These are phyloP conservation scores for Tenthredo distinguenda DNA, from an alignment of 2,888 invertebrate genomes.

Conservation along the genomic window DNA sequence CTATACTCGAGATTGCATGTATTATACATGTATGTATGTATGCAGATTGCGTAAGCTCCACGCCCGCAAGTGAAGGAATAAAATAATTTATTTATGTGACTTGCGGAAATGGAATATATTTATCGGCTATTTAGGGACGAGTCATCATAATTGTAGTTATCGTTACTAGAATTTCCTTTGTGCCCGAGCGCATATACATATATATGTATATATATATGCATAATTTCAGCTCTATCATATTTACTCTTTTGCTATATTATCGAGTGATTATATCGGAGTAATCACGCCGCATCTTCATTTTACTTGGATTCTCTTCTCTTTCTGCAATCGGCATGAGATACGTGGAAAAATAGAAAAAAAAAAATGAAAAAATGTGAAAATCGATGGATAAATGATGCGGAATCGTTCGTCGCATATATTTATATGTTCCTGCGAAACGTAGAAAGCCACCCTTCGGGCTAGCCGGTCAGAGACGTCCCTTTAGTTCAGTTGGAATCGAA, in stretches of 20 bases:
- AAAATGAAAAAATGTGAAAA: background rate
- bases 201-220: too few relatives aligned
- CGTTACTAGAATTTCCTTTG: constrained; percentile 59
- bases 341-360: background rate
- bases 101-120: background rate
- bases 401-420: background rate
- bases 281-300: background rate
- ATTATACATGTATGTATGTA: too few relatives aligned
- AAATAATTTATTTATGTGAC: constrained; percentile 17
- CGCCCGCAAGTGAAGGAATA: background rate
- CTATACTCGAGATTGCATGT: background rate
- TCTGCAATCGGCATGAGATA: background rate
- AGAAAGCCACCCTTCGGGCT: background rate
- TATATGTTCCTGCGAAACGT: background rate
- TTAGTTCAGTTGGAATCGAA: background rate
- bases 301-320: background rate
- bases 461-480: background rate
- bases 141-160: constrained; percentile 61
- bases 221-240: background rate
- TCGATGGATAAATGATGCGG: background rate
- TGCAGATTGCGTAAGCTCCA: constrained; percentile 10
- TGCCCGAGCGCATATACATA: background rate
- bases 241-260: constrained; percentile 54
- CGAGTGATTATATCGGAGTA: constrained; percentile 59
- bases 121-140: constrained; percentile 53